Percentiles rank a stretch among this genome's conserved stretches.
Evolutionary conservation across 2,113 vertebrate genomes (phyloP).

Genomic region (Sardina pilchardus): DNA sequence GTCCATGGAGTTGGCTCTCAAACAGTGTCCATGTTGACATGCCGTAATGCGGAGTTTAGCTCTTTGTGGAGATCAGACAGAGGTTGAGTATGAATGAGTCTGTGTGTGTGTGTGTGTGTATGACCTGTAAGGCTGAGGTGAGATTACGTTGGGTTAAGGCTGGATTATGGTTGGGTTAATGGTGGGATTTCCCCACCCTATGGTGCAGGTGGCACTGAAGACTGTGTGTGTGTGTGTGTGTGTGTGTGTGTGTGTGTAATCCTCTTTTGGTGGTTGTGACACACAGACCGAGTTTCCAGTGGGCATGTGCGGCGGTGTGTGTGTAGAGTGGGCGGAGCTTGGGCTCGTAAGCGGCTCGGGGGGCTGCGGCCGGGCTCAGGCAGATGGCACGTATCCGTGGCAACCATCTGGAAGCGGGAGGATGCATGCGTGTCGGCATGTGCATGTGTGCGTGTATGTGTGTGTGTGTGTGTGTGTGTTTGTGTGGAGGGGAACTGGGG

Average conservation of each 20-base stretch:
- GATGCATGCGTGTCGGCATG: neutral
- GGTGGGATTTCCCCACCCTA: slow-evolving; percentile 12
- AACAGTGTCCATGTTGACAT: neutral
- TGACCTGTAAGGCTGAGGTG: neutral
- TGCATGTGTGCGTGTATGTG: neutral
- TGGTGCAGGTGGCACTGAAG: neutral
- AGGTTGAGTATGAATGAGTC: slow-evolving; percentile 1
- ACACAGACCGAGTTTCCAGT: slow-evolving; percentile 39
- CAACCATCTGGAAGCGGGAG: slow-evolving; percentile 33
- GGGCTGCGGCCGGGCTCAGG: neutral
- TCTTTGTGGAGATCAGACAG: neutral
- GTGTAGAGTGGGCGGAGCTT: neutral
- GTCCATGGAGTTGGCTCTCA: neutral
- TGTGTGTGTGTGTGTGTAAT: slow-evolving; percentile 20
- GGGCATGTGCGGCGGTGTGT: slow-evolving; percentile 2
- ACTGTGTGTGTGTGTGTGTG: slow-evolving; percentile 28
- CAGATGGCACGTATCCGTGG: slow-evolving; percentile 34
- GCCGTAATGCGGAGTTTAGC: neutral
- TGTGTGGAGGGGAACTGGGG: slow-evolving; percentile 21
- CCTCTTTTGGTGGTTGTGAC: slow-evolving; percentile 29
- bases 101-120: slow-evolving; percentile 28
- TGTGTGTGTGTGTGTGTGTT: slow-evolving; percentile 14
- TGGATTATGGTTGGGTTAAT: slow-evolving; percentile 27
- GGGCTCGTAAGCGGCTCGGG: slow-evolving; percentile 18
- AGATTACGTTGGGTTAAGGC: slow-evolving; percentile 16